Conservation (phyloP, 1,140 invertebrate species). For the Achatina immaculata region DNA sequence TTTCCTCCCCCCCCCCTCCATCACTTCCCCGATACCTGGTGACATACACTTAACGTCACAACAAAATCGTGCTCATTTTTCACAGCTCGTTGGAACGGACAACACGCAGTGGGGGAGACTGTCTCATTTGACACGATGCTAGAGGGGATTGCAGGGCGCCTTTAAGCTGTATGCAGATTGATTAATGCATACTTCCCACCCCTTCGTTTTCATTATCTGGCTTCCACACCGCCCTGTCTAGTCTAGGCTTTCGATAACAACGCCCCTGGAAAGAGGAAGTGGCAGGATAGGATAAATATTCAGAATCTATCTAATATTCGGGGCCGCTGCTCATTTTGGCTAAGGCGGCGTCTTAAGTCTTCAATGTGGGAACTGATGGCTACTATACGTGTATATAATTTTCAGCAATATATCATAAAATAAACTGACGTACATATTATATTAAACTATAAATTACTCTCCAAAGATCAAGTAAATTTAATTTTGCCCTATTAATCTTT, state of each 20-base stretch:
- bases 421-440: no score
- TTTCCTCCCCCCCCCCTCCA: no score
- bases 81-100: neutral
- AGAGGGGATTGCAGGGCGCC: neutral
- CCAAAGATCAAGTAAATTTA: no score
- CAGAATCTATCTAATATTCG: neutral
- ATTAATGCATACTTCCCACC: neutral
- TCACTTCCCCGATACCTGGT: no score
- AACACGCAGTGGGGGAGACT: neutral
- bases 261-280: neutral
- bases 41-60: neutral
- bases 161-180: neutral
- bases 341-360: no score
- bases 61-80: constrained; percentile 1
- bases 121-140: neutral
- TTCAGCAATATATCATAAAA: no score
- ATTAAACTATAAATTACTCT: no score
- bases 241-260: neutral
- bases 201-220: neutral
- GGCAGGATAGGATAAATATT: neutral
- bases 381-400: no score
- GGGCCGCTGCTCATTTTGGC: no score
- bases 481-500: no score
- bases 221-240: neutral
- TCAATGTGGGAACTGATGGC: no score